A percentile compares a stretch with the other conserved stretches of the same genome.
Evolutionary conservation across 2,797 vertebrate genomes (phyloP).

Genomic region (Valencia hispanica): DNA sequence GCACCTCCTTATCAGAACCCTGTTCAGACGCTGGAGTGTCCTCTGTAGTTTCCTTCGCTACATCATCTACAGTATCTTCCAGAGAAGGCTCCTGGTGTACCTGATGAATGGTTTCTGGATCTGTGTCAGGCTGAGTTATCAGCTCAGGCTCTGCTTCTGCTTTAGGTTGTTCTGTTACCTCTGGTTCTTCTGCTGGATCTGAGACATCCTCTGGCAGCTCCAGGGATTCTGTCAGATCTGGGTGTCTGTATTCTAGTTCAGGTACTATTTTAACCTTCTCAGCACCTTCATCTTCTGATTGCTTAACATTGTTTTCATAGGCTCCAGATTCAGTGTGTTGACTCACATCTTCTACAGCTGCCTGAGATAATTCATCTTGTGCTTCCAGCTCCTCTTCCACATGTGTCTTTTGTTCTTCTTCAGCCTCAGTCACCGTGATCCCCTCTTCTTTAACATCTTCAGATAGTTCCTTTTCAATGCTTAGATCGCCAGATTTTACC

Average conservation of each 20-base stretch:
- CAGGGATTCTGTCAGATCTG: conserved; percentile 7
- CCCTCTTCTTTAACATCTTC: conserved; percentile 37
- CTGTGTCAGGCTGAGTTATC: neutral
- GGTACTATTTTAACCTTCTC: conserved; percentile 17
- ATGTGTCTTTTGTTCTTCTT: conserved; percentile 21
- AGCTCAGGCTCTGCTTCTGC: conserved; percentile 8
- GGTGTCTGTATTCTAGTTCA: conserved; percentile 13
- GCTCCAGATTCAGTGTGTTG: conserved; percentile 25
- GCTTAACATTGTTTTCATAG: conserved; percentile 25
- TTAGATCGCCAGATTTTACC: conserved; percentile 23
- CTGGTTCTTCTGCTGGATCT: conserved; percentile 20
- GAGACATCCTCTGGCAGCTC: neutral
- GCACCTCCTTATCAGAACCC: conserved; percentile 37
- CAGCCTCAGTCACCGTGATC: neutral
- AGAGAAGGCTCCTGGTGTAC: conserved; percentile 14
- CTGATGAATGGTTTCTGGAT: conserved; percentile 7
- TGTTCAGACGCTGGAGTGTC: conserved; percentile 25
- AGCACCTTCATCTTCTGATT: neutral
- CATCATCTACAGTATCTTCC: conserved; percentile 17
- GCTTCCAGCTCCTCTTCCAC: conserved; percentile 1
- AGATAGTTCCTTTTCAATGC: conserved; percentile 30
- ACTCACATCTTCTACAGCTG: conserved; percentile 27
- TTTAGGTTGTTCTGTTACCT: neutral
- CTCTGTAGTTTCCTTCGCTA: conserved; percentile 8
- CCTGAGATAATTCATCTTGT: conserved; percentile 23